Percentiles rank a stretch among this genome's conserved stretches.
Evolutionary conservation across 2,888 invertebrate genomes (phyloP).

Genomic region (Cotesia congregata): DNA sequence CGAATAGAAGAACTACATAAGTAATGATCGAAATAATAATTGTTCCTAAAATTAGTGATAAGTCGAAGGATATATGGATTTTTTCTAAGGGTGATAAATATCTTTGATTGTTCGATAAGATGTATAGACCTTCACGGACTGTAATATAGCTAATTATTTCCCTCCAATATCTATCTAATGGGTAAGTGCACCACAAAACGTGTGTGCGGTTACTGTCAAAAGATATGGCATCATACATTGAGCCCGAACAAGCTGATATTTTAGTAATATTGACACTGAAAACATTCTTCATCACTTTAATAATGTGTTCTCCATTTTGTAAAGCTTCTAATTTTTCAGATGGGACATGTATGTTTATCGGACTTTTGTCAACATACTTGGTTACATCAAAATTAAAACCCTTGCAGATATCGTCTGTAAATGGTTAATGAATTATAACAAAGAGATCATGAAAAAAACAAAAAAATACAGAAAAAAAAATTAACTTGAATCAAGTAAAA

Average conservation of each 20-base stretch:
- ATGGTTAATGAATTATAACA: too few relatives aligned
- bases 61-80: not conserved
- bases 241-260: too few relatives aligned
- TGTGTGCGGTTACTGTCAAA: too few relatives aligned
- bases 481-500: too few relatives aligned
- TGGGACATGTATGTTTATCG: too few relatives aligned
- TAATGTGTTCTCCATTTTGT: too few relatives aligned
- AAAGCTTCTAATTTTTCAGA: too few relatives aligned
- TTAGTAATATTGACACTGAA: not conserved
- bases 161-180: too few relatives aligned
- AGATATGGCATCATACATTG: not conserved
- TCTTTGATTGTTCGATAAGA: not conserved
- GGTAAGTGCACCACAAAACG: too few relatives aligned
- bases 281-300: not conserved
- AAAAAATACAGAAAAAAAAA: too few relatives aligned
- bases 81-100: slow-evolving; percentile 14
- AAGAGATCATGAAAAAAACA: too few relatives aligned
- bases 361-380: not conserved
- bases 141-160: not conserved
- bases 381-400: slow-evolving; percentile 2
- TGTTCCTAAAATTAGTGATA: not conserved
- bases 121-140: not conserved
- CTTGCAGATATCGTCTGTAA: slow-evolving; percentile 6
- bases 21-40: not conserved
- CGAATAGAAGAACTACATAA: not conserved